A percentile compares a stretch with the other conserved stretches of the same genome.
Evolutionary conservation across 30 jellyfish, hydroid and myxozoan species (phyloP).

Genomic region (Chrysaora quinquecirrha): DNA sequence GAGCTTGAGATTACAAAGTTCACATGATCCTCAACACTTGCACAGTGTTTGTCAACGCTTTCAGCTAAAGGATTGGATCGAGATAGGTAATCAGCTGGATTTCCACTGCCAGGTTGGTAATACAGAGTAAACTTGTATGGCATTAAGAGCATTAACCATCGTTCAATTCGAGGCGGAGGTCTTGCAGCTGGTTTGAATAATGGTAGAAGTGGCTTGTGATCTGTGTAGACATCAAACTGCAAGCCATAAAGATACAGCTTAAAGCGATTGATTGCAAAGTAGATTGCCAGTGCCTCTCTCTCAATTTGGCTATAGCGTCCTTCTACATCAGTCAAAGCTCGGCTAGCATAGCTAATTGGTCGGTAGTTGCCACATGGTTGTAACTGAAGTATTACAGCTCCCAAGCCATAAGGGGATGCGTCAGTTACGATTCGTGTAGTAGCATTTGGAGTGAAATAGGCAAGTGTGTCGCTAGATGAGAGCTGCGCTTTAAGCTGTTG

Average conservation of each 20-base stretch:
- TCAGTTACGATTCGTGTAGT: slow-evolving; percentile 11
- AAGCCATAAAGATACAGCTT: slow-evolving; percentile 15
- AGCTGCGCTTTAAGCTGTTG: neutral
- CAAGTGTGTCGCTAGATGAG: slow-evolving; percentile 7
- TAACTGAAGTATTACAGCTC: slow-evolving; percentile 22
- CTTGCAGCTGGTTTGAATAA: neutral
- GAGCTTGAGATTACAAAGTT: neutral
- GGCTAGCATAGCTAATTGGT: slow-evolving; percentile 27
- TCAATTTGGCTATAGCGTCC: slow-evolving; percentile 14
- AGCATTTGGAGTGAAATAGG: slow-evolving; percentile 21
- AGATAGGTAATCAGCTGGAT: slow-evolving; percentile 20
- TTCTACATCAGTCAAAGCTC: slow-evolving; percentile 1
- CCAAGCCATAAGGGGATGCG: slow-evolving; percentile 28
- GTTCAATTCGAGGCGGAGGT: slow-evolving; percentile 14
- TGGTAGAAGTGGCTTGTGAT: slow-evolving; percentile 41
- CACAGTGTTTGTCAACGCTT: slow-evolving; percentile 1
- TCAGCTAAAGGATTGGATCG: slow-evolving; percentile 28
- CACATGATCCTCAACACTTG: neutral
- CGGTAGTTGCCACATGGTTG: slow-evolving; percentile 2
- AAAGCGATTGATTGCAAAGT: neutral
- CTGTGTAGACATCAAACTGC: slow-evolving; percentile 9
- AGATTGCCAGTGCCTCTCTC: slow-evolving; percentile 28
- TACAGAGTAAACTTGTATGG: slow-evolving; percentile 8
- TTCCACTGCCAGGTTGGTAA: slow-evolving; percentile 2
- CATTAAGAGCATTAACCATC: slow-evolving; percentile 1